Evolutionary conservation across 2,888 invertebrate genomes (phyloP).

Genomic region (Onthophagus sagittarius): DNA sequence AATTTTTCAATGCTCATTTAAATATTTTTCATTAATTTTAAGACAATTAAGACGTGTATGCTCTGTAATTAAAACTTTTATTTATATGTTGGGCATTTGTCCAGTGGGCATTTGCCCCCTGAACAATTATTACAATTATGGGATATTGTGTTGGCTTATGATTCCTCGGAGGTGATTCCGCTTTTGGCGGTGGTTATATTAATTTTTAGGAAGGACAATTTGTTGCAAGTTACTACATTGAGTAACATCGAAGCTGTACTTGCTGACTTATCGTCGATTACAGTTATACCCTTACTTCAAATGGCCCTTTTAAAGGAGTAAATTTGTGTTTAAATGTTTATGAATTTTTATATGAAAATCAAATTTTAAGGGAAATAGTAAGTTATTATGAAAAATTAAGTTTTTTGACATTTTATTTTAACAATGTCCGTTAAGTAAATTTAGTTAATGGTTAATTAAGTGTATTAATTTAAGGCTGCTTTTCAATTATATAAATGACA

Average conservation of each 20-base stretch:
- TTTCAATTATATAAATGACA: too few species aligned
- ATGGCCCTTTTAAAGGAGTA: constrained; percentile 69
- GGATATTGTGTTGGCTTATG: constrained; percentile 90
- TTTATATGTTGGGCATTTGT: too few species aligned
- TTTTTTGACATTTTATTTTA: too few species aligned
- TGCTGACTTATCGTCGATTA: constrained; percentile 82
- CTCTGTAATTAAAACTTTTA: too few species aligned
- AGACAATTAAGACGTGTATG: too few species aligned
- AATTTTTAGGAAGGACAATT: constrained; percentile 80
- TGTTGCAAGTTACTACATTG: constrained; percentile 68
- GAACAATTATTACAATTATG: constrained; percentile 88
- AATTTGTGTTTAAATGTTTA: neutral
- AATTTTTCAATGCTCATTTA: too few species aligned
- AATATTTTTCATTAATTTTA: too few species aligned
- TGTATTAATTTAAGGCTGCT: too few species aligned
- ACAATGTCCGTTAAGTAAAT: too few species aligned
- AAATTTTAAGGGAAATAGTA: too few species aligned
- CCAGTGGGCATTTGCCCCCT: constrained; percentile 90
- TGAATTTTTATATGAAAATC: neutral
- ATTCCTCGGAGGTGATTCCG: constrained; percentile 85
- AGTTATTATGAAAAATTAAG: too few species aligned
- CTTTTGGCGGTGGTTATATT: constrained; percentile 81
- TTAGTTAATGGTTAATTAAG: too few species aligned
- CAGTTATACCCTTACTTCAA: constrained; percentile 80
- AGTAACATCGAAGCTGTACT: constrained; percentile 83